A percentile compares a stretch with the other conserved stretches of the same genome.
Conservation (phyloP, 2,797 vertebrate species). For the Coendou prehensilis region DNA sequence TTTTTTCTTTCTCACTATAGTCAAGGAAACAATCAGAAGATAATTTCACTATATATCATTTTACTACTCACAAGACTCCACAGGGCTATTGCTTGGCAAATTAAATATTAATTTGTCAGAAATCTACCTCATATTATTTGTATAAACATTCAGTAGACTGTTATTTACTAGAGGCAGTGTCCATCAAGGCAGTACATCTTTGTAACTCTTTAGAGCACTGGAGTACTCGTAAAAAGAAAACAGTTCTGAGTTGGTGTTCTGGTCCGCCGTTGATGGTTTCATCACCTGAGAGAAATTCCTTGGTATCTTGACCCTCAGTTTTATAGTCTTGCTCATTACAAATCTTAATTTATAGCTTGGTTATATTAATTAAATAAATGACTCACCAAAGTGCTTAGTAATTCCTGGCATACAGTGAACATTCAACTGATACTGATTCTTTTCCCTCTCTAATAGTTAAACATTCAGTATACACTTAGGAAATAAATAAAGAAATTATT, state of each 20-base stretch:
- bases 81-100: background rate
- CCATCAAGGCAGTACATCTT: background rate
- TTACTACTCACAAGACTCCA: background rate
- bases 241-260: background rate
- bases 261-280: background rate
- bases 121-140: background rate
- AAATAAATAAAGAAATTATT: constrained; percentile 12
- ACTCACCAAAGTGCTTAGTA: constrained; percentile 20
- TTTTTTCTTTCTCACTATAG: background rate
- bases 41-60: background rate
- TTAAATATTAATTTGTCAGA: background rate
- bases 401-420: background rate
- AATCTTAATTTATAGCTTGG: constrained; percentile 1
- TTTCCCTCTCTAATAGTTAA: background rate
- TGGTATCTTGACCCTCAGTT: background rate
- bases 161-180: background rate
- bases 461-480: background rate
- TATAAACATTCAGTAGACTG: background rate
- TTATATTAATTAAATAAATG: constrained; percentile 38
- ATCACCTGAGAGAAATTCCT: background rate
- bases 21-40: background rate
- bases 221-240: background rate
- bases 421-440: background rate
- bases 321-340: background rate
- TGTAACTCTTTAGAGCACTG: background rate